A percentile compares a stretch with the other conserved stretches of the same genome.
phyloP scores from a whole-genome alignment of 2,113 vertebrate species.

The Xiphophorus couchianus region DNA sequence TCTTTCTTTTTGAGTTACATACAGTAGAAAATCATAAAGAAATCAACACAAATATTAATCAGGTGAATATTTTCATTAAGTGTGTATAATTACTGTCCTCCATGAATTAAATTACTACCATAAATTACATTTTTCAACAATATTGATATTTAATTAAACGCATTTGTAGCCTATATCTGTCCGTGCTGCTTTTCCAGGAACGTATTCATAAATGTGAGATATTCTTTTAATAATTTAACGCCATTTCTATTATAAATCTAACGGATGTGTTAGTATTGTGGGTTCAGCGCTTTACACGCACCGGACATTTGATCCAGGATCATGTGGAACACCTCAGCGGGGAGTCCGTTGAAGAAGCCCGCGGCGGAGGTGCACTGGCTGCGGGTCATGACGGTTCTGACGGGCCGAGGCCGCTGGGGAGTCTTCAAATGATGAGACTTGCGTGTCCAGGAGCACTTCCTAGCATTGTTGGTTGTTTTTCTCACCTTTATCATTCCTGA shows the following conservation, averaged over 20 bases:
- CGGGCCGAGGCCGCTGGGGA: background rate
- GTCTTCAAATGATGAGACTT: slow-evolving; percentile 48
- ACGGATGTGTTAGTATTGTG: background rate
- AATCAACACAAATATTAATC: too few relatives aligned
- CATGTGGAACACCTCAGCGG: slow-evolving; percentile 87
- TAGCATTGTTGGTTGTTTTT: background rate
- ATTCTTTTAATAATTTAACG: background rate
- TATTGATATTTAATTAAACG: background rate
- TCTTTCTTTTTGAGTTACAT: too few relatives aligned
- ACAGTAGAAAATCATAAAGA: too few relatives aligned
- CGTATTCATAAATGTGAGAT: background rate
- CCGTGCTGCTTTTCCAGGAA: background rate
- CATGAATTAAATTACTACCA: background rate
- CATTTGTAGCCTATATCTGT: background rate
- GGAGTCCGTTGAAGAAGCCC: slow-evolving; percentile 81
- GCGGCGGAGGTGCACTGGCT: slow-evolving; percentile 37
- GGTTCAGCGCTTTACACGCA: slow-evolving; percentile 10
- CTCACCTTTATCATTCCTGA: slow-evolving; percentile 20
- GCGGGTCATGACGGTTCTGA: slow-evolving; percentile 36
- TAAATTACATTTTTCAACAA: background rate
- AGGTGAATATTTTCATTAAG: too few relatives aligned
- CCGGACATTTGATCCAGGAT: slow-evolving; percentile 74
- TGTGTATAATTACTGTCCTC: too few relatives aligned
- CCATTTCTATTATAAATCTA: background rate
- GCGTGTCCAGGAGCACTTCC: slow-evolving; percentile 17